Evolutionary conservation across 2,113 vertebrate species (phyloP).

Genomic region (Ctenomys sociabilis): DNA sequence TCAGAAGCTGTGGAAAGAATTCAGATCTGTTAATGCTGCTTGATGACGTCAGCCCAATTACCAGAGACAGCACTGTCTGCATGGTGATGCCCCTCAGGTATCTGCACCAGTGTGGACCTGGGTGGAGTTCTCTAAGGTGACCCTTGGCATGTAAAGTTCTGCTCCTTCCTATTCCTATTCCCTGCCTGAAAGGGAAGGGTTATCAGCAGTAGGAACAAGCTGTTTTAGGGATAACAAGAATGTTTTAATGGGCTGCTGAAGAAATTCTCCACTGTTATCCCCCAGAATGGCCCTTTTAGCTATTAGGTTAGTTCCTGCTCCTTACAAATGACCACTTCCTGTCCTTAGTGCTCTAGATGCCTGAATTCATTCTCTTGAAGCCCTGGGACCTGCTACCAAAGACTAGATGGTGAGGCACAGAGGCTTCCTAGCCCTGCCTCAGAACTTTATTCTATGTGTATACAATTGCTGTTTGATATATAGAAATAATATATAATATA

Average conservation of each 20-base stretch:
- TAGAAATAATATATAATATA: neutral
- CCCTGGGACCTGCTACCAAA: neutral
- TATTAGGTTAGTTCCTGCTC: neutral
- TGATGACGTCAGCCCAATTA: conserved; percentile 69
- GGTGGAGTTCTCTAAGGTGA: conserved; percentile 55
- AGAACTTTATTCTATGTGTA: neutral
- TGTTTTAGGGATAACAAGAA: neutral
- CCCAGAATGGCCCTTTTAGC: neutral
- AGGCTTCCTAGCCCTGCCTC: accelerated
- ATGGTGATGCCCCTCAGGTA: neutral
- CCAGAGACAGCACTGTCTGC: conserved; percentile 31
- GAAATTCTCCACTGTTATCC: neutral
- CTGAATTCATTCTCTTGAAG: neutral
- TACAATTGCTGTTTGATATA: neutral
- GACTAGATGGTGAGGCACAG: neutral
- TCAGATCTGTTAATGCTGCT: conserved; percentile 54
- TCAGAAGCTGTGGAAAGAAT: conserved; percentile 56
- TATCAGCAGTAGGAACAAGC: neutral
- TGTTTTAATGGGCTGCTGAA: neutral
- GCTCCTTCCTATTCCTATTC: neutral
- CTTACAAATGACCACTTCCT: neutral
- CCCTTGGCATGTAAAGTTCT: conserved; percentile 46
- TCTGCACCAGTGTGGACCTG: conserved; percentile 55
- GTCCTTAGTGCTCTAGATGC: accelerated
- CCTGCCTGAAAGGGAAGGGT: neutral